Evolutionary conservation across 2,113 vertebrate genomes (phyloP).

Genomic region (Pimephales promelas): DNA sequence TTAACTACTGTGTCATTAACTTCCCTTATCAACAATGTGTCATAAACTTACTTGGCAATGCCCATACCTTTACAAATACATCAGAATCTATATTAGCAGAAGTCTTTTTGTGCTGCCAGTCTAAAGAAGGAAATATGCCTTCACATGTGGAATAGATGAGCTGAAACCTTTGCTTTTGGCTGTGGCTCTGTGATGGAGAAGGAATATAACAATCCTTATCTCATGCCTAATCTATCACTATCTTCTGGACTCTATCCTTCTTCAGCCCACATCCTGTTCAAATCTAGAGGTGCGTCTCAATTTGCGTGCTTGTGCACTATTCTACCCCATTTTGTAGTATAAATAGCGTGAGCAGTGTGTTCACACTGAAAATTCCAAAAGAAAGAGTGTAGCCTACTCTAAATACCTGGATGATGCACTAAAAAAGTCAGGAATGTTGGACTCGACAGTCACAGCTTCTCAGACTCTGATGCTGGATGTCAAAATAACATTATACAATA

Average conservation of each 20-base stretch:
- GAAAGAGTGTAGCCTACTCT: too few relatives aligned
- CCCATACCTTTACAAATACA: not conserved
- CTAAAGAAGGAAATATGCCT: not conserved
- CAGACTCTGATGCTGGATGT: too few relatives aligned
- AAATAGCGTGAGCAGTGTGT: too few relatives aligned
- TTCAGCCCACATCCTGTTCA: constrained; percentile 23
- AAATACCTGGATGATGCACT: too few relatives aligned
- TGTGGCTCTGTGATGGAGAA: not conserved
- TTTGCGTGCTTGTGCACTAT: too few relatives aligned
- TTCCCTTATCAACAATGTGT: not conserved
- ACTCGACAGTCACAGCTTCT: too few relatives aligned
- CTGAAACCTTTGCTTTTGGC: constrained; percentile 26
- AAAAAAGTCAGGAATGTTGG: too few relatives aligned
- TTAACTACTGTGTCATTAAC: not conserved
- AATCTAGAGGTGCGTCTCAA: not conserved
- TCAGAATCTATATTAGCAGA: not conserved
- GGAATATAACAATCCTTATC: constrained; percentile 22
- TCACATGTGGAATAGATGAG: not conserved
- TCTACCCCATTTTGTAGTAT: too few relatives aligned
- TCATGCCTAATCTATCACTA: constrained; percentile 13
- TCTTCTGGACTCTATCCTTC: not conserved
- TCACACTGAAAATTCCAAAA: too few relatives aligned
- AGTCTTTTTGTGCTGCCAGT: not conserved
- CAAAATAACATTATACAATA: too few relatives aligned
- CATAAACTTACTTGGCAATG: not conserved